Conservation (phyloP, 2,797 vertebrate genomes). For the Octomys mimax region DNA sequence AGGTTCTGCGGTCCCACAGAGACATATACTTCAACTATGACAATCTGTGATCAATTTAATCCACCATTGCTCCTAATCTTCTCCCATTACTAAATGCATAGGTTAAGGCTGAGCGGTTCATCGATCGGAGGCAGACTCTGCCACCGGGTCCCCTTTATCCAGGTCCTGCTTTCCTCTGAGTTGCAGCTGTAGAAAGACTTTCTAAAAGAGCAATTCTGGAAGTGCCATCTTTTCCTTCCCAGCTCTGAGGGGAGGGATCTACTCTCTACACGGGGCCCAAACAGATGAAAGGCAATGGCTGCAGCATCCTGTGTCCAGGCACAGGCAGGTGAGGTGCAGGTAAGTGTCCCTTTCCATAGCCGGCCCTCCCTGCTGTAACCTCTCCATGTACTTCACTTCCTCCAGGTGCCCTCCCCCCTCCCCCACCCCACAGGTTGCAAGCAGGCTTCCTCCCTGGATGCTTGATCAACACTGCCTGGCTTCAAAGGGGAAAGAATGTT, state of each 20-base stretch:
- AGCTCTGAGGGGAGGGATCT: not conserved
- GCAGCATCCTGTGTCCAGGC: not conserved
- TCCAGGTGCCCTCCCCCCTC: not conserved
- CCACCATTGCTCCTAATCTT: no score
- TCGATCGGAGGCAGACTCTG: not conserved
- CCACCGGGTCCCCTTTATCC: not conserved
- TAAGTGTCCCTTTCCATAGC: not conserved
- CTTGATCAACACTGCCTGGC: accelerated
- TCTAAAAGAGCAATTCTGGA: not conserved
- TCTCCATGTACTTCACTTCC: not conserved
- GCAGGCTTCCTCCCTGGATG: not conserved
- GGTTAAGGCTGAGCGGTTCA: accelerated
- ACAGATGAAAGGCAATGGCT: accelerated
- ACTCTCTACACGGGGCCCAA: accelerated
- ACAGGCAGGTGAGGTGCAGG: not conserved
- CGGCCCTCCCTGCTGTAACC: not conserved
- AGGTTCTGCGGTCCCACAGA: not conserved
- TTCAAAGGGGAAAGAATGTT: no score
- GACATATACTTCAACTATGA: accelerated
- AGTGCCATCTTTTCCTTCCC: not conserved
- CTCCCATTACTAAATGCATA: not conserved
- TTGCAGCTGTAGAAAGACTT: not conserved
- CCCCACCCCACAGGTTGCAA: not conserved
- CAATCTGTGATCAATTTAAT: accelerated
- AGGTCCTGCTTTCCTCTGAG: not conserved